These are phyloP conservation scores for Xiphophorus couchianus DNA, from an alignment of 2,113 vertebrate genomes.

Conservation along the genomic window DNA sequence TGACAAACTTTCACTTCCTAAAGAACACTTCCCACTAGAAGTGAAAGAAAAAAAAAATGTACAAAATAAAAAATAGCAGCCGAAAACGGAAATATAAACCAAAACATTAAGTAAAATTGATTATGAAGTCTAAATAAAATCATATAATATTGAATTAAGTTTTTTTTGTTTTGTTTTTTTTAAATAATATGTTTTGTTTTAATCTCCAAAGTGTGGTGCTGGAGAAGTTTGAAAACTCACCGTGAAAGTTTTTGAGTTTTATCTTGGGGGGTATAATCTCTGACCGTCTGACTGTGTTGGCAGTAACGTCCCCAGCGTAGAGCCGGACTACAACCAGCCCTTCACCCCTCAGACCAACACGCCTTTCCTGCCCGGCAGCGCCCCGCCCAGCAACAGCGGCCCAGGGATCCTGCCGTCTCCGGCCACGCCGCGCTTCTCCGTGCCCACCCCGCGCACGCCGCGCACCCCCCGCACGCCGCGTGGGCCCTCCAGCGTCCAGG, in stretches of 20 bases:
- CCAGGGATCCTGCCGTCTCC: conserved; percentile 95
- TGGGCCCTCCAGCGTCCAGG: conserved; percentile 94
- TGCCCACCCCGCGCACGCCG: conserved; percentile 93
- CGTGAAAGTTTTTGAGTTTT: background rate
- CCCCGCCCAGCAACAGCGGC: conserved; percentile 94
- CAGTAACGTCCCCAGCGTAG: conserved; percentile 86
- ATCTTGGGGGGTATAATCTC: background rate
- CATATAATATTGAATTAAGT: no score
- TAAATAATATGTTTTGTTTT: no score
- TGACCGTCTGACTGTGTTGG: conserved; percentile 1
- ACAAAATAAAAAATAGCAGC: no score
- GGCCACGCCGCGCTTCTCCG: conserved; percentile 93
- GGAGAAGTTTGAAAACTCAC: no score
- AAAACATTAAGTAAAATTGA: no score
- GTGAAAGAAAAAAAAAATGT: no score
- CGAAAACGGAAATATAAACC: no score
- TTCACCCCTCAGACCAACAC: conserved; percentile 97
- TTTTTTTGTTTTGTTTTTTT: no score
- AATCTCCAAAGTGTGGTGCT: no score
- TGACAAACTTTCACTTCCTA: no score
- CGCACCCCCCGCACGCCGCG: conserved; percentile 94
- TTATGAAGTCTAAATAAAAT: no score
- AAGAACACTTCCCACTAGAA: no score
- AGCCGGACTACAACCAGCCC: conserved; percentile 93
- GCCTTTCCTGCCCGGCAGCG: conserved; percentile 92